Conservation (phyloP, 2,797 vertebrate genomes). For the Erethizon dorsatum region DNA sequence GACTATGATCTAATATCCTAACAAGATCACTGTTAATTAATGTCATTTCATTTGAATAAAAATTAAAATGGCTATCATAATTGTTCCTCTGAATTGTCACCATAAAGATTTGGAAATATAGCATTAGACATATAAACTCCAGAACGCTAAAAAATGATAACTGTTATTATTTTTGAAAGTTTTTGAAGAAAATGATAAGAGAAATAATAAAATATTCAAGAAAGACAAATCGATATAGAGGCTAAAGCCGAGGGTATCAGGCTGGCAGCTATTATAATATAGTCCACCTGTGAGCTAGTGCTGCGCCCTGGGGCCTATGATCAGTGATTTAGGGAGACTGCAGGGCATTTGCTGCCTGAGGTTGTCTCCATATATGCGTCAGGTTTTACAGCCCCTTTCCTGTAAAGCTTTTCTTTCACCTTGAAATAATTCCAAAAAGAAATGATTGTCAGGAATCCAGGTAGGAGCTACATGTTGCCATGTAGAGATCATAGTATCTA, state of each 20-base stretch:
- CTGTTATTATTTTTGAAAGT: background rate
- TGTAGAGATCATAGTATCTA: constrained; percentile 53
- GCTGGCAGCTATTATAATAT: background rate
- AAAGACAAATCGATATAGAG: background rate
- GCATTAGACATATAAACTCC: background rate
- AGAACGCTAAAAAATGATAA: background rate
- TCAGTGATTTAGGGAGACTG: background rate
- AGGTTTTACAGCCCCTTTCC: background rate
- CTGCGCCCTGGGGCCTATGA: background rate
- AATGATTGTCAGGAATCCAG: background rate
- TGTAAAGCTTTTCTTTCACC: constrained; percentile 20
- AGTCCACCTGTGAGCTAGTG: background rate
- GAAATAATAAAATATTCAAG: background rate
- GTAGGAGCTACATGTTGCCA: constrained; percentile 34
- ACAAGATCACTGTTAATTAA: background rate
- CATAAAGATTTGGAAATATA: background rate
- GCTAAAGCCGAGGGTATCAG: background rate
- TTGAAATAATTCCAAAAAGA: constrained; percentile 37
- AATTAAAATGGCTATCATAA: background rate
- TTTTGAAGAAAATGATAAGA: constrained; percentile 1
- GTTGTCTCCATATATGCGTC: background rate
- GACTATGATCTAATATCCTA: background rate
- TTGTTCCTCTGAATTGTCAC: background rate
- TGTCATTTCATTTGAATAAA: background rate
- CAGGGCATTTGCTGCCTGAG: background rate